Conservation (phyloP, 1,140 invertebrate species). For the Musca vetustissima region DNA sequence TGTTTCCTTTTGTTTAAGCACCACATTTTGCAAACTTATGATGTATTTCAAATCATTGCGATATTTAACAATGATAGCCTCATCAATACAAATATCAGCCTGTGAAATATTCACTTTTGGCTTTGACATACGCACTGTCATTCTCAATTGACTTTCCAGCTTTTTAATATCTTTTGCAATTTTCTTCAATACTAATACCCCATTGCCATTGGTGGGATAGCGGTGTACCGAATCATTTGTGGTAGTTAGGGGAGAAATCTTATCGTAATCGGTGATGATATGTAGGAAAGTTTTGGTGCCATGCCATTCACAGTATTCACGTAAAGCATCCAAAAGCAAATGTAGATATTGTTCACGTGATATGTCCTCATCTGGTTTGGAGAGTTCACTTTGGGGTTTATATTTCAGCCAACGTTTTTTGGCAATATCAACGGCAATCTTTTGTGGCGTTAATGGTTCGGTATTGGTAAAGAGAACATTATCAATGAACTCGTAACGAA, state of each 20-base stretch:
- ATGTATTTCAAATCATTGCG: constrained; percentile 30
- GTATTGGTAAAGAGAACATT: constrained; percentile 24
- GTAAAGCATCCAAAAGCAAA: constrained; percentile 25
- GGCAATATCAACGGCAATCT: constrained; percentile 25
- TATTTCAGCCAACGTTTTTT: constrained; percentile 31
- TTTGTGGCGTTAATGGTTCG: constrained; percentile 22
- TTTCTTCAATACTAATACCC: neutral
- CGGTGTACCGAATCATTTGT: constrained; percentile 19
- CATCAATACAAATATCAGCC: constrained; percentile 30
- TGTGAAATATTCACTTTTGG: constrained; percentile 26
- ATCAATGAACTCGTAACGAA: constrained; percentile 31
- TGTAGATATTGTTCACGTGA: constrained; percentile 28
- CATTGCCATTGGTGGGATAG: constrained; percentile 4
- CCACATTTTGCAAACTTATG: constrained; percentile 15
- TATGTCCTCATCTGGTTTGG: constrained; percentile 2
- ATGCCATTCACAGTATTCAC: constrained; percentile 28
- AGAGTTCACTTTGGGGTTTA: constrained; percentile 16
- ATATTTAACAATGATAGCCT: constrained; percentile 25
- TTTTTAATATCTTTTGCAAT: constrained; percentile 25
- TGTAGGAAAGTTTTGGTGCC: constrained; percentile 21
- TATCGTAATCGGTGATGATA: constrained; percentile 3
- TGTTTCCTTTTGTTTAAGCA: constrained; percentile 22
- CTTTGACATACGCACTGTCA: constrained; percentile 14
- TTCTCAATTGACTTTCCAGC: constrained; percentile 6
- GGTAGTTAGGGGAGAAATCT: constrained; percentile 17